Base-by-base conservation (phyloP, 2,888 invertebrate genomes). In the Polyommatus iphigenia region DNA sequence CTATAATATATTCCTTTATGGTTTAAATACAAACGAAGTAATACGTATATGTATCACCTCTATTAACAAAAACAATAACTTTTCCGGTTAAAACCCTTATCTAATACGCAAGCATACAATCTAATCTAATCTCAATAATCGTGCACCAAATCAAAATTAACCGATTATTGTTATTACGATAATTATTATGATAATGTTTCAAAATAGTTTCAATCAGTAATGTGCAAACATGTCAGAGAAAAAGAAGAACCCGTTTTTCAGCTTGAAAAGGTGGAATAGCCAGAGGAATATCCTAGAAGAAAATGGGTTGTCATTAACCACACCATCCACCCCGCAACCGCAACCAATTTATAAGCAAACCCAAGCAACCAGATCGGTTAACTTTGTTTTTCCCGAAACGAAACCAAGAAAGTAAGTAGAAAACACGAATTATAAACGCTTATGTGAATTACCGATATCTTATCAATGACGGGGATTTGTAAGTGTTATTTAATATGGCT, bases 181-280 rank as follows among this genome's bases (percentile, higher is more conserved):
- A 50, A 29, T 54, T 50, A 41, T 41, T 46, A 46, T 10, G 54
- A 54, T 75, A 24, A 18, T 75, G 24, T 75, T 72, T 72, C 10
- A n/a, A 72, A 72, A 72, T 41, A 46, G 46, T 73, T 73, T 2
- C 1, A 73, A 73, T 24, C 15, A 20, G 46, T 73, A 20, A 46
- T 46, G 8, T 10, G 1, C 20, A 41, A 73, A 73, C 10, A 93
- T 93, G 93, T 85, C 90, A 59, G 93, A 93, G 50, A 93, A 91
- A 81, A 93, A 91, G 80, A 92, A 90, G 79, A 91, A 87, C 75
- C 87, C 87, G 2, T 88, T 92, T 80, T 90, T 93, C 80, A 89
- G 83, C 57, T 79, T 93, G n/a, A 92, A 87, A 78, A 86, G 91
- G 62, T 90, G 88, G 87, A 90, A 88, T 77, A 88, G 89, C 80